Evolutionary conservation across 2,888 invertebrate species (phyloP).

Genomic region (Arrhopalites spinosus): DNA sequence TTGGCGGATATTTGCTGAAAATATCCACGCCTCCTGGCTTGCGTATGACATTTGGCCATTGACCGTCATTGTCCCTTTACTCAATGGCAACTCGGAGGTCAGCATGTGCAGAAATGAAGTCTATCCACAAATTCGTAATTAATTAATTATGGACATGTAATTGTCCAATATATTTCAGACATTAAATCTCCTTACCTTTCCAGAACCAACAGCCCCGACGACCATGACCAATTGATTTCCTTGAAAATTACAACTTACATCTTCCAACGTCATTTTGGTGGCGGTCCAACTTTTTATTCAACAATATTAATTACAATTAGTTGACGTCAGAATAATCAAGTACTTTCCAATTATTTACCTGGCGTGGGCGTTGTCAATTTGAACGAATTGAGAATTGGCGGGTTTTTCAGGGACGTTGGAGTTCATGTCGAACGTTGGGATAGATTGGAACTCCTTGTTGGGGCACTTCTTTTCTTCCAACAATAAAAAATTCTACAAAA

Average conservation of each 20-base stretch:
- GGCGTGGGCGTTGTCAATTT: neutral
- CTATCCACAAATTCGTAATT: slow-evolving; percentile 24
- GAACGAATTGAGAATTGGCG: neutral
- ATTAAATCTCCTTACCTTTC: neutral
- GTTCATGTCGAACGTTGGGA: neutral
- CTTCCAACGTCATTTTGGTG: slow-evolving; percentile 32
- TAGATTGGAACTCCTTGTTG: neutral
- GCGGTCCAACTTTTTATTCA: slow-evolving; percentile 36
- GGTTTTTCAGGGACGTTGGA: neutral
- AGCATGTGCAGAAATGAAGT: slow-evolving; percentile 50
- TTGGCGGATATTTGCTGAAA: slow-evolving; percentile 46
- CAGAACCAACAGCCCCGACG: slow-evolving; percentile 43
- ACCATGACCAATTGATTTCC: slow-evolving; percentile 51
- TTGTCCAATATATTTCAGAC: slow-evolving; percentile 44
- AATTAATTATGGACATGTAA: neutral
- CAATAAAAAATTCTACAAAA: neutral
- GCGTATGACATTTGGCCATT: slow-evolving; percentile 49
- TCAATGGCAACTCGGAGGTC: slow-evolving; percentile 47
- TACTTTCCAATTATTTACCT: neutral
- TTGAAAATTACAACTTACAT: slow-evolving; percentile 23
- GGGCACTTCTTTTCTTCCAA: neutral
- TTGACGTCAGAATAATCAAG: neutral
- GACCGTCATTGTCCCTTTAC: slow-evolving; percentile 36
- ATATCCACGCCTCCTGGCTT: slow-evolving; percentile 52
- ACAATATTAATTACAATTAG: neutral